Conservation (phyloP, 2,797 vertebrate species). For the Lutjanus argentimaculatus region DNA sequence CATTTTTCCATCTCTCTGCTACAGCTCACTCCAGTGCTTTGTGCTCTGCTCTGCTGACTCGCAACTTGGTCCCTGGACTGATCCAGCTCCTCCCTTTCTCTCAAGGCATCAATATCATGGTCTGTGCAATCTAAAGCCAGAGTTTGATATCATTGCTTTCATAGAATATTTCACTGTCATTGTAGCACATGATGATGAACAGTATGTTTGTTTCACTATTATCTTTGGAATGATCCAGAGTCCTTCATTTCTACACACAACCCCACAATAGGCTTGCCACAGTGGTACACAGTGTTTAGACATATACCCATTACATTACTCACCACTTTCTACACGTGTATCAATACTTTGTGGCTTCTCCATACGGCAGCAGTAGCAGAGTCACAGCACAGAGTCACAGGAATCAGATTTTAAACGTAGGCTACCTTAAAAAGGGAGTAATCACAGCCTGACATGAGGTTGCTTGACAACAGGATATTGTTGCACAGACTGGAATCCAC, state of each 20-base stretch:
- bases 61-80: constrained; percentile 89
- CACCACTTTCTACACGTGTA: too few relatives aligned
- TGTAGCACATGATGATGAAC: neutral
- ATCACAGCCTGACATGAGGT: too few relatives aligned
- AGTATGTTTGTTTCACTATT: neutral
- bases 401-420: too few relatives aligned
- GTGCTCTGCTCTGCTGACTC: constrained; percentile 88
- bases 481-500: too few relatives aligned
- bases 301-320: too few relatives aligned
- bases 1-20: constrained; percentile 15
- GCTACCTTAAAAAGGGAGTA: too few relatives aligned
- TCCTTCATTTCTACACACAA: neutral
- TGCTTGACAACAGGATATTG: too few relatives aligned
- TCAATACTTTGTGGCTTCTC: too few relatives aligned
- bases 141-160: neutral
- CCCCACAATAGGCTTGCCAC: neutral
- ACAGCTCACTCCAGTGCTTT: constrained; percentile 85
- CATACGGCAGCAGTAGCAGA: too few relatives aligned
- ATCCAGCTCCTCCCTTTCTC: constrained; percentile 90
- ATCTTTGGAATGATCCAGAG: neutral
- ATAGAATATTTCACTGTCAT: neutral
- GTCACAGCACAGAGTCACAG: too few relatives aligned
- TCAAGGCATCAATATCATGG: constrained; percentile 89
- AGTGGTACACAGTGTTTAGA: too few relatives aligned
- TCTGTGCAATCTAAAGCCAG: constrained; percentile 64